These are phyloP conservation scores for Heteromyza rotundicornis DNA, from an alignment of 2,888 invertebrate genomes.

Conservation along the genomic window DNA sequence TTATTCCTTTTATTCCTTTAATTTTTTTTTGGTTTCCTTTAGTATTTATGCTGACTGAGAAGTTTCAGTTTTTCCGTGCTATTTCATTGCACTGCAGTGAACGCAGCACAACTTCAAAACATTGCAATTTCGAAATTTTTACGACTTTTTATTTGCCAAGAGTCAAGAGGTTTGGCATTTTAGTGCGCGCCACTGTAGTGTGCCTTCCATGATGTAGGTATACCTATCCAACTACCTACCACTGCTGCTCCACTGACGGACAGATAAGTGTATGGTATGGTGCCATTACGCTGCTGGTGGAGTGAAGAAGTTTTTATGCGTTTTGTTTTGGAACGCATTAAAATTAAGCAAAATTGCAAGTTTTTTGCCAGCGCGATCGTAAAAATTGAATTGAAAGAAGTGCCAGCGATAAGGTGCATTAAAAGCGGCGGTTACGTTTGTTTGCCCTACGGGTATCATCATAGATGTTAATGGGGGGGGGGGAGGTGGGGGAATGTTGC, in stretches of 20 bases:
- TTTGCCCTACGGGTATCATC: too few relatives aligned
- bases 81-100: background rate
- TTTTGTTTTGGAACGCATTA: slow-evolving; percentile 44
- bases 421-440: background rate
- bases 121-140: slow-evolving; percentile 33
- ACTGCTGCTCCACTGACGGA: too few relatives aligned
- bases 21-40: background rate
- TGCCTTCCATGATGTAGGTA: too few relatives aligned
- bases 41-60: too few relatives aligned
- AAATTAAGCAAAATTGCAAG: slow-evolving; percentile 56
- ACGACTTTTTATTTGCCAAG: slow-evolving; percentile 45
- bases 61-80: too few relatives aligned
- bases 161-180: slow-evolving; percentile 34
- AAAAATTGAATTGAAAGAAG: slow-evolving; percentile 29
- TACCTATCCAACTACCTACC: too few relatives aligned
- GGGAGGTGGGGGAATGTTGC: too few relatives aligned
- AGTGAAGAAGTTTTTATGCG: slow-evolving; percentile 30
- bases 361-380: slow-evolving; percentile 27
- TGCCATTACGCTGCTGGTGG: too few relatives aligned
- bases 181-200: background rate
- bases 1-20: background rate
- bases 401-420: slow-evolving; percentile 24
- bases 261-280: too few relatives aligned
- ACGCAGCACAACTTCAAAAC: slow-evolving; percentile 25
- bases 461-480: too few relatives aligned